These are phyloP conservation scores for Agonum fuliginosum DNA, from an alignment of 2,888 invertebrate species.

Conservation along the genomic window DNA sequence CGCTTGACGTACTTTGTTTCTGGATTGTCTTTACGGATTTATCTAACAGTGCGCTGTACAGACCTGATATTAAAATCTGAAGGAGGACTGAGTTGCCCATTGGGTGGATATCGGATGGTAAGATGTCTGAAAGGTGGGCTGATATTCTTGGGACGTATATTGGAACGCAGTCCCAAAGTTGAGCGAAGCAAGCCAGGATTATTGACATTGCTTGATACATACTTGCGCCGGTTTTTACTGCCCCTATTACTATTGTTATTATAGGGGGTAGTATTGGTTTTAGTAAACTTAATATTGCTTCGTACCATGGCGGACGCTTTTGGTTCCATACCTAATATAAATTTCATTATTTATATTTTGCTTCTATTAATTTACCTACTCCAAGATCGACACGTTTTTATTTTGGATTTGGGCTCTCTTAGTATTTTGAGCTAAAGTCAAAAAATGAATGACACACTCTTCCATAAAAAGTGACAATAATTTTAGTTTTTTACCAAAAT, in stretches of 20 bases:
- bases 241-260: conserved; percentile 81
- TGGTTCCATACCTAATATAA: conserved; percentile 85
- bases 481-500: too few species aligned
- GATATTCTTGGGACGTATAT: conserved; percentile 69
- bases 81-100: conserved; percentile 82
- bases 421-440: too few species aligned
- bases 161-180: conserved; percentile 80
- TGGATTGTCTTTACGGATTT: conserved; percentile 71
- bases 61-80: conserved; percentile 81
- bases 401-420: too few species aligned
- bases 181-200: conserved; percentile 81
- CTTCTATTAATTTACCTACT: too few species aligned
- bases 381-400: too few species aligned
- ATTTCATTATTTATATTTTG: too few species aligned
- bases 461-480: too few species aligned
- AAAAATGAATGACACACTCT: too few species aligned
- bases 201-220: conserved; percentile 89
- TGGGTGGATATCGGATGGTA: conserved; percentile 83
- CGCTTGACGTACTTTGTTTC: conserved; percentile 64
- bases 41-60: conserved; percentile 80
- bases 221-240: conserved; percentile 84
- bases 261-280: conserved; percentile 79
- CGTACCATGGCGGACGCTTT: conserved; percentile 85
- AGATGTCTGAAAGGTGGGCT: conserved; percentile 78
- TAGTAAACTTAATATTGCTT: conserved; percentile 81